Evolutionary conservation across 2,113 vertebrate genomes (phyloP), one percentile per base, ranked within the genome.

Genomic region (Bubo blakistoni): DNA sequence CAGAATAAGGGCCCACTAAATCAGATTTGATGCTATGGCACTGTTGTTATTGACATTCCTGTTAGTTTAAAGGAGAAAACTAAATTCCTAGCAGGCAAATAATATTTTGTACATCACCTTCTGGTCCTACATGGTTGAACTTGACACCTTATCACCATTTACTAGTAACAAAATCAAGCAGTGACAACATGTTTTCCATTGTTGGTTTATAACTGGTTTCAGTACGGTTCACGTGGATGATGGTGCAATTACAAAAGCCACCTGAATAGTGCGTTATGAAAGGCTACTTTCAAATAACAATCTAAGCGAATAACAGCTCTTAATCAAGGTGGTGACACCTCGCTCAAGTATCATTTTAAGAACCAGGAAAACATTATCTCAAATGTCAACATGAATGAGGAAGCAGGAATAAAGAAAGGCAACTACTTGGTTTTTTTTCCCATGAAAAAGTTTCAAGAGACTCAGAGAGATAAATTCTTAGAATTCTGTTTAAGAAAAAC

Each of bases 151-250:
- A 51, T 10, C 36, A 47, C 7, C 30, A 14, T 11, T 51, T 15
- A 42, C 5, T 2, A 24, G 44, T 9, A 54, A 36, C 3, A 27
- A 57, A 78, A 61, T 19, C 13, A 16, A 71, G 69, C 18, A 44
- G 46, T 67, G 44, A 13, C 17, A 9, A 24, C 16, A 11, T 13
- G 63, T 21, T 21, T 67, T 47, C 70, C 29, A 10, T 2, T 52
- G 40, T 5, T 71, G 11, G 51, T 59, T 81, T 55, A 4, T 11
- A 54, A 2, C 36, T 18, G 17, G 18, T 58, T 54, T 86, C 79
- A 84, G 21, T 3, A 19, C 0, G 1, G n/a, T 34, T 42, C 66
- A 30, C 51, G 2, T 4, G 30, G 34, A 19, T 30, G 57, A 34
- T 7, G 0, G 6, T 26, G 42, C 24, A n/a, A 42, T 58, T 52